phyloP scores from a whole-genome alignment of 2,113 vertebrate species.

The Myodes glareolus region DNA sequence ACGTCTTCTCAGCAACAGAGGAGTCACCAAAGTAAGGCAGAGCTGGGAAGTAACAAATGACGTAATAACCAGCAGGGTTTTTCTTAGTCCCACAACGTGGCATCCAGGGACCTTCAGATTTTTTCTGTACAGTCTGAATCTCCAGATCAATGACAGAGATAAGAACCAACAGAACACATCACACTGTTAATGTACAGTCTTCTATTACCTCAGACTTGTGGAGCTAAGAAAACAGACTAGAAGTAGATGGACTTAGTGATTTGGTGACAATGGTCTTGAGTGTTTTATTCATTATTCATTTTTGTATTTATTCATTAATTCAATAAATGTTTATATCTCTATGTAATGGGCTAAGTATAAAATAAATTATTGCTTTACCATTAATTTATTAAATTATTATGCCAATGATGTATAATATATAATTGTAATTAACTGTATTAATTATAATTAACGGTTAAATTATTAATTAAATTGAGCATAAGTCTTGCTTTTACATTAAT shows the following conservation, averaged over 20 bases:
- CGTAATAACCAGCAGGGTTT: not conserved
- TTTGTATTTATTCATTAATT: not conserved
- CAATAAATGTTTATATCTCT: not conserved
- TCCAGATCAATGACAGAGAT: not conserved
- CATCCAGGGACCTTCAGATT: not conserved
- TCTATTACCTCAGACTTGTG: not conserved
- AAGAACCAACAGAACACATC: not conserved
- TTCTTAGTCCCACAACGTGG: not conserved
- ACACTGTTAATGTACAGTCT: not conserved
- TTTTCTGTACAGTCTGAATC: not conserved
- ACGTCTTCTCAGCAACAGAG: not conserved
- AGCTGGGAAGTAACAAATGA: not conserved
- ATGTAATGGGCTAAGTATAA: not conserved
- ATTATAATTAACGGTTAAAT: not conserved
- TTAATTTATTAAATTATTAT: not conserved
- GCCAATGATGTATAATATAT: not conserved
- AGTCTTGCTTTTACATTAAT: not conserved
- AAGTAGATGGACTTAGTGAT: not conserved
- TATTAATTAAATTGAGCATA: not conserved
- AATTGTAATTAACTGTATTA: not conserved
- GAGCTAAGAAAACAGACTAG: not conserved
- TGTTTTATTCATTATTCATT: not conserved
- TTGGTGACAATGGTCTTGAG: not conserved
- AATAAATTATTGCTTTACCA: conserved; percentile 4
- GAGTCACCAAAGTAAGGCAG: not conserved